phyloP scores from a whole-genome alignment of 1,140 invertebrate species.

The Odontomachus brunneus region DNA sequence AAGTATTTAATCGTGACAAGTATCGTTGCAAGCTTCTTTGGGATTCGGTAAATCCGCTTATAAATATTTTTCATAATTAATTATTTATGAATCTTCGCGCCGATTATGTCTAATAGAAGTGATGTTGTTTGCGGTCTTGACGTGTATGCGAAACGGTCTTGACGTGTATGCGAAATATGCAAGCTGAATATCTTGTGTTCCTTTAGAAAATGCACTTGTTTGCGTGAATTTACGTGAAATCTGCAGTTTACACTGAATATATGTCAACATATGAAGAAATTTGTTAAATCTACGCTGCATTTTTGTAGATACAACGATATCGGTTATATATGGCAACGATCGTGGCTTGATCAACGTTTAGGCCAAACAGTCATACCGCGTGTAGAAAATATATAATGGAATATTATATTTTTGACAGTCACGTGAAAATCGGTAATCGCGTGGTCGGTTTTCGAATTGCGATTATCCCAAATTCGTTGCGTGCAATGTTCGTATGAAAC shows the following conservation, averaged over 20 bases:
- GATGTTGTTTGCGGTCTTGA: slow-evolving; percentile 19
- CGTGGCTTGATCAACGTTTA: background rate
- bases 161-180: background rate
- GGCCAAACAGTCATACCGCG: background rate
- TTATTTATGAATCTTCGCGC: slow-evolving; percentile 4
- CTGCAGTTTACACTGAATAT: background rate
- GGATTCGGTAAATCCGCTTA: background rate
- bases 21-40: no score
- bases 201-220: background rate
- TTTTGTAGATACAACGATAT: background rate
- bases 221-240: slow-evolving; percentile 3
- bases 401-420: slow-evolving; percentile 27
- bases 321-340: slow-evolving; percentile 5
- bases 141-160: background rate
- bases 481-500: slow-evolving; percentile 16
- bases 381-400: slow-evolving; percentile 13
- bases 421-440: background rate
- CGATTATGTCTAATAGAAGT: slow-evolving; percentile 1
- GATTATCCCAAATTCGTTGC: background rate
- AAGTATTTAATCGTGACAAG: no score
- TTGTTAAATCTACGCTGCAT: slow-evolving; percentile 15
- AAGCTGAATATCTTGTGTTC: background rate
- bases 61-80: background rate
- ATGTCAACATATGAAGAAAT: background rate
- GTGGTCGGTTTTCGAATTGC: background rate